phyloP scores from a whole-genome alignment of 1,140 invertebrate genomes.

The Zaprionus nigranus region DNA sequence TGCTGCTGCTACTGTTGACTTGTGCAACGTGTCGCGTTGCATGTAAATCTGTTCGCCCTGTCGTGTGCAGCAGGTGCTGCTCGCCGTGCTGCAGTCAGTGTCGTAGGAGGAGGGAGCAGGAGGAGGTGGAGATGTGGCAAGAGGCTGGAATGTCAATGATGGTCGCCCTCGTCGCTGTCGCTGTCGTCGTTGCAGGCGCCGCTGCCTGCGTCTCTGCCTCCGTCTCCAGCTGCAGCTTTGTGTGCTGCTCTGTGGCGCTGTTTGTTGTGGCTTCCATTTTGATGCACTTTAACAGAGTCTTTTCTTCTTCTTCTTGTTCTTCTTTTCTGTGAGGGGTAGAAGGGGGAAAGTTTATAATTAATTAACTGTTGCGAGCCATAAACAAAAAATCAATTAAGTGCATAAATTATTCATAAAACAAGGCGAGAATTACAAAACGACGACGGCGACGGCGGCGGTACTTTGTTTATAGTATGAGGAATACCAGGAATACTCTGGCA shows the following conservation, averaged over 20 bases:
- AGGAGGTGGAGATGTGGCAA: conserved; percentile 28
- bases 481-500: neutral
- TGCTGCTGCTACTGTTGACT: conserved; percentile 1
- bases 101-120: conserved; percentile 71
- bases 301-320: conserved; percentile 23
- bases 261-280: conserved; percentile 41
- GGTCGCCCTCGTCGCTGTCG: conserved; percentile 43
- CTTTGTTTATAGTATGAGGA: conserved; percentile 57
- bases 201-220: conserved; percentile 15
- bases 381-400: conserved; percentile 80
- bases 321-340: neutral
- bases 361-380: conserved; percentile 71
- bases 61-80: conserved; percentile 80
- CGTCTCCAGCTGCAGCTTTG: conserved; percentile 64
- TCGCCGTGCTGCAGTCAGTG: conserved; percentile 80
- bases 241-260: conserved; percentile 32
- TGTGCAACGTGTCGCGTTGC: conserved; percentile 57
- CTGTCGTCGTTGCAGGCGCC: conserved; percentile 1
- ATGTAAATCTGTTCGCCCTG: conserved; percentile 82
- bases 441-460: neutral
- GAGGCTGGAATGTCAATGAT: conserved; percentile 81
- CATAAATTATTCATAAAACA: conserved; percentile 80
- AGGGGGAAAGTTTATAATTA: conserved; percentile 68
- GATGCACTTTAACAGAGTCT: conserved; percentile 52
- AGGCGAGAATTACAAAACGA: conserved; percentile 39